Conservation (phyloP, 2,797 vertebrate species). For the Sebastes itinus region DNA sequence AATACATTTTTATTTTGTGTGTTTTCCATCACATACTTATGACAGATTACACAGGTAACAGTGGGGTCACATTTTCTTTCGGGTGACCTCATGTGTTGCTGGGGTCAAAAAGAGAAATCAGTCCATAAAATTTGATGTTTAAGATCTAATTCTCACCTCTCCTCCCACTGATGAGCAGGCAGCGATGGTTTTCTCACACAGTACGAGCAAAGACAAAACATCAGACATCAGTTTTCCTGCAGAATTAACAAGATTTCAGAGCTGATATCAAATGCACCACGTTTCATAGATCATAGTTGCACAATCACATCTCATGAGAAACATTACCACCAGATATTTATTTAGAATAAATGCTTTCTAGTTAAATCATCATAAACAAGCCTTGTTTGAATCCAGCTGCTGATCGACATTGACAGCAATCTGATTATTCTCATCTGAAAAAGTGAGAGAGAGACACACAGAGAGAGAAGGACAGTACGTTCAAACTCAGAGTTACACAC, state of each 20-base stretch:
- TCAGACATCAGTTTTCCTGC: neutral
- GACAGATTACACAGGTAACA: too few relatives aligned
- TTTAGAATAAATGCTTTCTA: neutral
- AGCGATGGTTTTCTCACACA: neutral
- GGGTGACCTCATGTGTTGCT: too few relatives aligned
- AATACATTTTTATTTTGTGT: too few relatives aligned
- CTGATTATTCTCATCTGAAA: neutral
- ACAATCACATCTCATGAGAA: neutral
- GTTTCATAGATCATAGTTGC: neutral
- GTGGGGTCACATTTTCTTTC: too few relatives aligned
- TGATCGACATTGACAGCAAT: neutral
- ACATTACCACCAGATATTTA: neutral
- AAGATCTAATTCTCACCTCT: neutral
- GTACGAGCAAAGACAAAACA: neutral
- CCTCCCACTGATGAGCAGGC: neutral
- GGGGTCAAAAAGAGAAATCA: neutral
- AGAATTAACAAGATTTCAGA: neutral
- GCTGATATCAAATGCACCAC: too few relatives aligned
- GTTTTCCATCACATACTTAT: neutral
- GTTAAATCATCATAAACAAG: neutral
- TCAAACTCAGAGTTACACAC: constrained; percentile 35
- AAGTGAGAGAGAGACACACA: neutral
- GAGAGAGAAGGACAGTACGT: neutral
- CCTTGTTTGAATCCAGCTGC: neutral
- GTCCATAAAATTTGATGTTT: neutral